phyloP scores from a whole-genome alignment of 1,140 invertebrate species.

The Formica selysi region DNA sequence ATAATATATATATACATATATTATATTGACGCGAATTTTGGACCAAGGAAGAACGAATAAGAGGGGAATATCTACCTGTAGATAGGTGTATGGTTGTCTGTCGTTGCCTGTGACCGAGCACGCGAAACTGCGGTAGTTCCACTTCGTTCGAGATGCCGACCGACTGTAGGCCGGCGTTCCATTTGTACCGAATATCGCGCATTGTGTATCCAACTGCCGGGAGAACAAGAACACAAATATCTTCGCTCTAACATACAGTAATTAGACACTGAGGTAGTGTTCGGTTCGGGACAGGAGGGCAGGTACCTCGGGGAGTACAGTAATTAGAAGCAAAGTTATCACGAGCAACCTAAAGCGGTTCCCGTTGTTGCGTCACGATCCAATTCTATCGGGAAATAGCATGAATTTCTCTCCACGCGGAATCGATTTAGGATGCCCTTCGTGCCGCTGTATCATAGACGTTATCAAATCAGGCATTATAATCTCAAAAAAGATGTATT shows the following conservation, averaged over 20 bases:
- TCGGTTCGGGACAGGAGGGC: conserved; percentile 28
- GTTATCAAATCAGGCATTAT: conserved; percentile 51
- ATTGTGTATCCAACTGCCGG: conserved; percentile 97
- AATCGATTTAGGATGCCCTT: conserved; percentile 66
- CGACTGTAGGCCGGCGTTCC: conserved; percentile 95
- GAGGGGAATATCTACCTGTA: conserved; percentile 93
- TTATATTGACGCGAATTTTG: conserved; percentile 59
- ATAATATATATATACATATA: conserved; percentile 44
- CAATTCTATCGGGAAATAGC: conserved; percentile 15
- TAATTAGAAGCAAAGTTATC: conserved; percentile 64
- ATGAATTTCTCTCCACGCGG: conserved; percentile 35
- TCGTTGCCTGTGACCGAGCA: conserved; percentile 96
- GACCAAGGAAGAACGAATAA: conserved; percentile 75
- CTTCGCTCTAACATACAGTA: conserved; percentile 86
- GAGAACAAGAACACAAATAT: conserved; percentile 89
- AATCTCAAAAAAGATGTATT: background rate
- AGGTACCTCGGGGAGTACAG: conserved; percentile 25
- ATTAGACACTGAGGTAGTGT: conserved; percentile 76
- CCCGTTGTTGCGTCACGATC: background rate
- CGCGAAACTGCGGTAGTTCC: conserved; percentile 97
- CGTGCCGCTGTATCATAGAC: conserved; percentile 47
- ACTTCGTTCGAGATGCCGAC: conserved; percentile 96
- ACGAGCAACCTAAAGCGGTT: conserved; percentile 68
- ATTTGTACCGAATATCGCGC: conserved; percentile 98
- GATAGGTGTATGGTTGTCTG: conserved; percentile 96